A percentile compares a stretch with the other conserved stretches of the same genome.
Evolutionary conservation across 2,888 invertebrate genomes (phyloP).

Genomic region (Empis livida): DNA sequence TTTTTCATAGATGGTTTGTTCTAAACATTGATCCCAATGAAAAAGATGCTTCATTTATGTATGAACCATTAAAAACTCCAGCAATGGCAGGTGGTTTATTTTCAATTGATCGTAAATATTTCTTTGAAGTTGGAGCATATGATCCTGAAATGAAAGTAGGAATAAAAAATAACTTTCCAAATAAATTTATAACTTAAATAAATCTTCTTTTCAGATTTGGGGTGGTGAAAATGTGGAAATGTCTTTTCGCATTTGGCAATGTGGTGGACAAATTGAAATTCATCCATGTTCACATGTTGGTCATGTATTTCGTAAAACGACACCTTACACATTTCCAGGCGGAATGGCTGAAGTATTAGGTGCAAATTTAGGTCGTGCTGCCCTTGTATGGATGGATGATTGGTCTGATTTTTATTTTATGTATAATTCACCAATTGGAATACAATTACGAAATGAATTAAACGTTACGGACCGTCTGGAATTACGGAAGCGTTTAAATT

Average conservation of each 20-base stretch:
- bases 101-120: constrained; percentile 72
- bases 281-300: constrained; percentile 89
- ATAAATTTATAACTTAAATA: neutral
- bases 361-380: constrained; percentile 83
- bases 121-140: constrained; percentile 77
- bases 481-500: constrained; percentile 57
- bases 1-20: constrained; percentile 7
- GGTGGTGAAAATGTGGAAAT: constrained; percentile 97
- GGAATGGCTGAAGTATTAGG: constrained; percentile 70
- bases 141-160: constrained; percentile 72
- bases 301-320: constrained; percentile 81
- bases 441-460: neutral
- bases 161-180: constrained; percentile 36
- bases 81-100: constrained; percentile 88
- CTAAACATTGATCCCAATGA: neutral
- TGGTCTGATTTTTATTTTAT: constrained; percentile 88
- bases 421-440: constrained; percentile 48
- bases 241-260: constrained; percentile 94
- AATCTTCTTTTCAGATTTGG: constrained; percentile 52
- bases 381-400: constrained; percentile 96
- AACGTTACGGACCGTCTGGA: constrained; percentile 49
- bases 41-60: constrained; percentile 46
- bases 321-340: constrained; percentile 91
- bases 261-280: constrained; percentile 82
- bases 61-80: constrained; percentile 67